phyloP scores from a whole-genome alignment of 2,113 vertebrate genomes.

The Scartelaos histophorus region DNA sequence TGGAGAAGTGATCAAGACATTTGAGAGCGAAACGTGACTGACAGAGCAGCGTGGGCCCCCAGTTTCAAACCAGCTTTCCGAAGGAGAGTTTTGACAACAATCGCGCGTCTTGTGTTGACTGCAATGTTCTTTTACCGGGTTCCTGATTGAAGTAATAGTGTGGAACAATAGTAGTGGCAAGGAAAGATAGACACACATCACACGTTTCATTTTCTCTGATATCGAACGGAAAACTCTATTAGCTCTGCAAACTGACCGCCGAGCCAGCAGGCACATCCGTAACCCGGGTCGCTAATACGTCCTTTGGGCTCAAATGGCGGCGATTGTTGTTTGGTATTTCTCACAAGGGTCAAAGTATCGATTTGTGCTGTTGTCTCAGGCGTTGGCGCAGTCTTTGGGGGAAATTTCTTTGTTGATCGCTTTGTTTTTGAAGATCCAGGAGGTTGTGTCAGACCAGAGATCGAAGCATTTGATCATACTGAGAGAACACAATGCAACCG shows the following conservation, averaged over 20 bases:
- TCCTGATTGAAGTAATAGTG: constrained; percentile 28
- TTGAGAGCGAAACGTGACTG: not conserved
- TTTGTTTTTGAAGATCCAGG: constrained; percentile 55
- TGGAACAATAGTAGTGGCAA: constrained; percentile 9
- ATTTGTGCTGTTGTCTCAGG: constrained; percentile 36
- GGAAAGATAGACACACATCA: constrained; percentile 45
- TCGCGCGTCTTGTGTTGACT: constrained; percentile 14
- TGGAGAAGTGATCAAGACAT: constrained; percentile 7
- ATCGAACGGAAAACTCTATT: constrained; percentile 63
- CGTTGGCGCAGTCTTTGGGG: constrained; percentile 53
- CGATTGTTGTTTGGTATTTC: constrained; percentile 71
- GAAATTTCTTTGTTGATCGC: constrained; percentile 60
- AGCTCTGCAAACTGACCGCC: constrained; percentile 62
- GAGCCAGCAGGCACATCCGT: constrained; percentile 54
- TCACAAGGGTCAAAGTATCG: constrained; percentile 65
- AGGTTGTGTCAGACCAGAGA: constrained; percentile 44
- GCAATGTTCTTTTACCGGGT: constrained; percentile 3
- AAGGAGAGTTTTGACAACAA: constrained; percentile 12
- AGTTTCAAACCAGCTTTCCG: not conserved
- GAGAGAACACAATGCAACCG: not conserved
- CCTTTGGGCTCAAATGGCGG: constrained; percentile 63
- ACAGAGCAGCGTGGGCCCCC: not conserved
- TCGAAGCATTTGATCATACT: constrained; percentile 71
- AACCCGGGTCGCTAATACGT: constrained; percentile 47
- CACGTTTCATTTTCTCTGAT: constrained; percentile 47